Evolutionary conservation across 2,113 vertebrate genomes (phyloP).

Genomic region (Trematomus loennbergii): DNA sequence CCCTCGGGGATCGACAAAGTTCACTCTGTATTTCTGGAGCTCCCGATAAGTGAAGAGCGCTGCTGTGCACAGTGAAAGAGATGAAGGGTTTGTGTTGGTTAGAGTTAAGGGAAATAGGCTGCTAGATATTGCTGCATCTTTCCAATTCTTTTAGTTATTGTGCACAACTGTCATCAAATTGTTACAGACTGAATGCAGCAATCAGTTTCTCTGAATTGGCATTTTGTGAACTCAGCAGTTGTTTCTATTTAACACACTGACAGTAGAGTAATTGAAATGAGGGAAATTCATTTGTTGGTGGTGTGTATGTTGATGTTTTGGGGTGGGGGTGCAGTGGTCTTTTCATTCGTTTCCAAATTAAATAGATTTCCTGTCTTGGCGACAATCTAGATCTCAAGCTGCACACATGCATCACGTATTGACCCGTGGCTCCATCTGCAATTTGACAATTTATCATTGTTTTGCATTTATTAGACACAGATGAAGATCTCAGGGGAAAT

Average conservation of each 20-base stretch:
- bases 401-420: too few species aligned
- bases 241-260: conserved; percentile 26
- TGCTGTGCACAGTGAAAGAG: neutral
- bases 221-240: conserved; percentile 41
- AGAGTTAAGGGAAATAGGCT: neutral
- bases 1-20: conserved; percentile 36
- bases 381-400: neutral
- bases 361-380: neutral
- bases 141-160: conserved; percentile 14
- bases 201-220: neutral
- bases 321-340: neutral
- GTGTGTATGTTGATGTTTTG: neutral
- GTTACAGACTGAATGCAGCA: neutral
- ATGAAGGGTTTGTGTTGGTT: neutral
- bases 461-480: too few species aligned
- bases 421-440: neutral
- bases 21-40: conserved; percentile 37
- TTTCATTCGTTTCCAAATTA: neutral
- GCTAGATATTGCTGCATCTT: conserved; percentile 25
- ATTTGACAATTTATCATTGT: too few species aligned
- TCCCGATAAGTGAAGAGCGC: conserved; percentile 28
- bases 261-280: conserved; percentile 24
- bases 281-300: neutral
- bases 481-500: too few species aligned
- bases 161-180: neutral